Percentiles rank a stretch among this genome's conserved stretches.
These are phyloP conservation scores for Gorsachius goisagi DNA, from an alignment of 2,113 vertebrate genomes.

Conservation along the genomic window DNA sequence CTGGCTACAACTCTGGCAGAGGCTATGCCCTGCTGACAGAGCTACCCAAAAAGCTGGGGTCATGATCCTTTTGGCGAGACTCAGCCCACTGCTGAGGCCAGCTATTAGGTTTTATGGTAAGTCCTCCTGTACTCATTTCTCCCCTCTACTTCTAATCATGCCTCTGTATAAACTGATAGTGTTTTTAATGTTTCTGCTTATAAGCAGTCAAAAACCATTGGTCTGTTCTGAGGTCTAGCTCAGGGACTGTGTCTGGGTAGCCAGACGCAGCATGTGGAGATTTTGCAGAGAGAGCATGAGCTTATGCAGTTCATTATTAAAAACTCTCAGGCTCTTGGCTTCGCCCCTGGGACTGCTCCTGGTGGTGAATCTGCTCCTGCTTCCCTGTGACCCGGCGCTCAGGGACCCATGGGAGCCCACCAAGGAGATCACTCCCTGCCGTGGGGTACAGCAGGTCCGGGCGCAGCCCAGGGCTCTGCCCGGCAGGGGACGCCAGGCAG, in stretches of 20 bases:
- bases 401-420: rapidly evolving
- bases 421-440: not conserved
- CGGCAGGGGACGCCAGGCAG: not conserved
- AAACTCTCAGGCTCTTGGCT: not conserved
- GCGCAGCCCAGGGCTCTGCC: not conserved
- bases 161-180: not conserved
- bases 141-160: not conserved
- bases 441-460: not conserved
- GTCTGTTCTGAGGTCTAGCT: not conserved
- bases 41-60: not conserved
- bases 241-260: not conserved
- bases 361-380: not conserved
- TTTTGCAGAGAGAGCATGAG: not conserved
- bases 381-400: not conserved
- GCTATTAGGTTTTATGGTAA: not conserved
- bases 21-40: not conserved
- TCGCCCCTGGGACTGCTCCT: not conserved
- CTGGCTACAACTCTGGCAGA: not conserved
- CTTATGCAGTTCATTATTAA: not conserved
- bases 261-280: rapidly evolving
- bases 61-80: not conserved
- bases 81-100: not conserved
- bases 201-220: not conserved
- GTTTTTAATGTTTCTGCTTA: not conserved
- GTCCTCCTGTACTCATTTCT: not conserved